Percentiles rank a stretch among this genome's conserved stretches.
phyloP scores from a whole-genome alignment of 2,888 invertebrate species.

The Drosophila dives region DNA sequence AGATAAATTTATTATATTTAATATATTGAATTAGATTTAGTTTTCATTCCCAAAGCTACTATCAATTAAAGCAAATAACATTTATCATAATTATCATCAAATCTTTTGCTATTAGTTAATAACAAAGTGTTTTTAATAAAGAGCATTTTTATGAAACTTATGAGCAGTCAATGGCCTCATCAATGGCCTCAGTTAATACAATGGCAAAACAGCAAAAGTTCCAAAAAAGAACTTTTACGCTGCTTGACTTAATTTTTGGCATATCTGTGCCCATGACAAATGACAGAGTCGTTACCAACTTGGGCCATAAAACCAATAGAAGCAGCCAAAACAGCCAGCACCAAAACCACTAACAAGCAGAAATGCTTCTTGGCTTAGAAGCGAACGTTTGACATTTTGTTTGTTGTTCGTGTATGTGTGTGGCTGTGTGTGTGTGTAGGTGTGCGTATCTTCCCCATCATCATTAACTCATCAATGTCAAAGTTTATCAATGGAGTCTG shows the following conservation, averaged over 20 bases:
- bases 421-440: conserved; percentile 15
- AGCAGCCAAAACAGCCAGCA: neutral
- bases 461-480: conserved; percentile 82
- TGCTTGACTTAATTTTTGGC: conserved; percentile 65
- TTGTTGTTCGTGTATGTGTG: conserved; percentile 33
- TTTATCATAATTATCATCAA: conserved; percentile 65
- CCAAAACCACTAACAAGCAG: conserved; percentile 43
- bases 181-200: conserved; percentile 41
- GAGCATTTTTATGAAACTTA: conserved; percentile 47
- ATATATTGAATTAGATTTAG: neutral
- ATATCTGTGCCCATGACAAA: conserved; percentile 64
- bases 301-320: conserved; percentile 60
- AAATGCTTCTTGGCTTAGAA: conserved; percentile 22
- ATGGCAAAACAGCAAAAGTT: conserved; percentile 60
- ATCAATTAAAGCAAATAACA: conserved; percentile 46
- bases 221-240: conserved; percentile 46
- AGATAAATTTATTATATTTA: neutral
- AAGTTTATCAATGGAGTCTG: conserved; percentile 72
- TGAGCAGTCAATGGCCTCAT: conserved; percentile 15
- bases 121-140: conserved; percentile 48
- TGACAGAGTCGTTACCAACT: conserved; percentile 66
- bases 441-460: conserved; percentile 58
- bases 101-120: conserved; percentile 40
- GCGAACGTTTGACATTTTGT: conserved; percentile 59
- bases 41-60: conserved; percentile 27